phyloP scores from a whole-genome alignment of 2,113 vertebrate genomes.

The Tachuris rubrigastra region DNA sequence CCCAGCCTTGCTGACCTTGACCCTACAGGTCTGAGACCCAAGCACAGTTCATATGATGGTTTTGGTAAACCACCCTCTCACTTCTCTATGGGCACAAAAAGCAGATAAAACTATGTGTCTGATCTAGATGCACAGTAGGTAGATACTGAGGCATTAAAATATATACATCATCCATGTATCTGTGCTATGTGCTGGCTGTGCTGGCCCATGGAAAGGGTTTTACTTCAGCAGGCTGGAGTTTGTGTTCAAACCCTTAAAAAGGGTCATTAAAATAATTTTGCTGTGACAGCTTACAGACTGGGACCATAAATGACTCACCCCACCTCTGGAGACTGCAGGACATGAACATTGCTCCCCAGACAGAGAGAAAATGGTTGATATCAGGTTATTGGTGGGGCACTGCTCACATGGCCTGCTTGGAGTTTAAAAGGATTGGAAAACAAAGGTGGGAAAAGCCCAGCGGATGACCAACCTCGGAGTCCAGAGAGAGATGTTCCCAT shows the following conservation, averaged over 20 bases:
- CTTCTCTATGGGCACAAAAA: too few species aligned
- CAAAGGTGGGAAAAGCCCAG: background rate
- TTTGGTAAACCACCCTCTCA: too few species aligned
- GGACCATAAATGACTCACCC: background rate
- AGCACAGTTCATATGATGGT: too few species aligned
- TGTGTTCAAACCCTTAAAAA: background rate
- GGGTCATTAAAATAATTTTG: background rate
- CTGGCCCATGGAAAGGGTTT: background rate
- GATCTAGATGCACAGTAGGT: too few species aligned
- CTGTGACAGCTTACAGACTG: background rate
- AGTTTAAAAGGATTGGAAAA: background rate
- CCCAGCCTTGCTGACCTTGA: background rate
- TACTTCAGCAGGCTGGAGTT: background rate
- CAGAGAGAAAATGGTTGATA: background rate
- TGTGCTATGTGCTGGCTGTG: too few species aligned
- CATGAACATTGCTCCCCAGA: background rate
- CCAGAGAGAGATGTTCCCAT: conserved; percentile 30
- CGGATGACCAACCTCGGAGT: conserved; percentile 41
- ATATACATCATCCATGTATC: too few species aligned
- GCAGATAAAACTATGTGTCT: too few species aligned
- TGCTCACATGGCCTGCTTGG: background rate
- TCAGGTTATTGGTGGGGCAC: background rate
- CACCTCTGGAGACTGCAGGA: background rate
- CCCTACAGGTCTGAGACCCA: too few species aligned
- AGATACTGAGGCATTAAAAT: too few species aligned